These are phyloP conservation scores for Notodonta dromedarius DNA, from an alignment of 2,888 invertebrate species.

Conservation along the genomic window DNA sequence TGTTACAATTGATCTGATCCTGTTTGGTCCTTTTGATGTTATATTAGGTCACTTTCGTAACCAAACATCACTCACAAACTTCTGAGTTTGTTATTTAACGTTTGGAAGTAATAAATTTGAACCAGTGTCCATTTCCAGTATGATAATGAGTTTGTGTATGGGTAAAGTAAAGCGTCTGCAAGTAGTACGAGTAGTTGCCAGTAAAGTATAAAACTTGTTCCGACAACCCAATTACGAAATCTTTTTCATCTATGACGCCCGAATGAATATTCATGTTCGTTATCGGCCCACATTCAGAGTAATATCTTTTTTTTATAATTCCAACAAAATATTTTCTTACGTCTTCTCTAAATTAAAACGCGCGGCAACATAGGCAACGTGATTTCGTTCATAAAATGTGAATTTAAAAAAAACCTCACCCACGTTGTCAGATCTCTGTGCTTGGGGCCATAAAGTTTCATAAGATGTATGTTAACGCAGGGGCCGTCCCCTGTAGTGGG, in stretches of 20 bases:
- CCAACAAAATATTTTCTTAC: conserved; percentile 33
- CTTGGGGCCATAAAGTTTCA: conserved; percentile 14
- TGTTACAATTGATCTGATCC: too few relatives aligned
- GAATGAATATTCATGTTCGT: conserved; percentile 24
- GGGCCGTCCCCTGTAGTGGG: conserved; percentile 20
- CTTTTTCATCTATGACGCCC: neutral
- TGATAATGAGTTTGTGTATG: neutral
- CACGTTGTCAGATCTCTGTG: neutral
- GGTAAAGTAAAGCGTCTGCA: neutral
- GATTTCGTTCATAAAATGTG: conserved; percentile 39
- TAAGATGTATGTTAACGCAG: conserved; percentile 31
- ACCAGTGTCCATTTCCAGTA: too few relatives aligned
- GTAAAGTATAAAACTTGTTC: neutral
- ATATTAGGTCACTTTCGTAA: too few relatives aligned
- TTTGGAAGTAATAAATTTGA: too few relatives aligned
- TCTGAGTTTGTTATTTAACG: too few relatives aligned
- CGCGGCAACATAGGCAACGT: conserved; percentile 28
- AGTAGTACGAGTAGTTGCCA: neutral
- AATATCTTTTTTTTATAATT: conserved; percentile 23
- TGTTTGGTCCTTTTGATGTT: too few relatives aligned
- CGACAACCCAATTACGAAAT: conserved; percentile 5
- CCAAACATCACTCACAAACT: too few relatives aligned
- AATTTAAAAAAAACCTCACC: conserved; percentile 24
- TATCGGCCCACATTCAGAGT: conserved; percentile 28
- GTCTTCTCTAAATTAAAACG: conserved; percentile 33